Evolutionary conservation across 2,888 invertebrate genomes (phyloP).

Genomic region (Drosophila phalerata): DNA sequence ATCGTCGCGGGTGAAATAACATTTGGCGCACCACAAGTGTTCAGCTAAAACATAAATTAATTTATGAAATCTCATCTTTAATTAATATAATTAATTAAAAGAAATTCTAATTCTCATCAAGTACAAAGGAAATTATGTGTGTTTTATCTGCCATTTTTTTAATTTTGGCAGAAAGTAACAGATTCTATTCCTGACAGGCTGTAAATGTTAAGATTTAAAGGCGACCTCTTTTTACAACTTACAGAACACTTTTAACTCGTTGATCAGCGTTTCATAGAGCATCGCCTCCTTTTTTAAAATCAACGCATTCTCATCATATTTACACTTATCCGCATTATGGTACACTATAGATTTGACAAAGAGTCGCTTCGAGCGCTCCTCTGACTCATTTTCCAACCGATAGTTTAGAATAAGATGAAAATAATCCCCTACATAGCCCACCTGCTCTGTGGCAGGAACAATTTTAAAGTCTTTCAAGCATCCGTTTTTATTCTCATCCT

Average conservation of each 20-base stretch:
- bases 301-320: slow-evolving; percentile 58
- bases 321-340: slow-evolving; percentile 59
- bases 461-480: slow-evolving; percentile 55
- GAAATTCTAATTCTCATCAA: too few species aligned
- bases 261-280: slow-evolving; percentile 69
- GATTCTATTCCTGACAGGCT: too few species aligned
- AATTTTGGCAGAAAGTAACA: too few species aligned
- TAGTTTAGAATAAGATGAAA: slow-evolving; percentile 72
- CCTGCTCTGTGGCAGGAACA: slow-evolving; percentile 63
- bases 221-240: slow-evolving; percentile 39
- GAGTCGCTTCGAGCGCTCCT: slow-evolving; percentile 49
- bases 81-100: too few species aligned
- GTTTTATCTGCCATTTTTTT: too few species aligned
- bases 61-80: neutral
- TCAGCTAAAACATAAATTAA: slow-evolving; percentile 47
- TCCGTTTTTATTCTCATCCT: slow-evolving; percentile 50
- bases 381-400: slow-evolving; percentile 46
- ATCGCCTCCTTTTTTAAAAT: slow-evolving; percentile 74
- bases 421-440: slow-evolving; percentile 81
- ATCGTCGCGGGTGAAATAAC: slow-evolving; percentile 82
- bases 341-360: slow-evolving; percentile 78
- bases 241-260: slow-evolving; percentile 73
- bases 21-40: slow-evolving; percentile 81
- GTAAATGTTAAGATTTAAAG: too few species aligned
- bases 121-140: too few species aligned